Percentiles rank a stretch among this genome's conserved stretches.
These are phyloP conservation scores for Aplysia californica DNA, from an alignment of 1,140 invertebrate genomes.

Conservation along the genomic window DNA sequence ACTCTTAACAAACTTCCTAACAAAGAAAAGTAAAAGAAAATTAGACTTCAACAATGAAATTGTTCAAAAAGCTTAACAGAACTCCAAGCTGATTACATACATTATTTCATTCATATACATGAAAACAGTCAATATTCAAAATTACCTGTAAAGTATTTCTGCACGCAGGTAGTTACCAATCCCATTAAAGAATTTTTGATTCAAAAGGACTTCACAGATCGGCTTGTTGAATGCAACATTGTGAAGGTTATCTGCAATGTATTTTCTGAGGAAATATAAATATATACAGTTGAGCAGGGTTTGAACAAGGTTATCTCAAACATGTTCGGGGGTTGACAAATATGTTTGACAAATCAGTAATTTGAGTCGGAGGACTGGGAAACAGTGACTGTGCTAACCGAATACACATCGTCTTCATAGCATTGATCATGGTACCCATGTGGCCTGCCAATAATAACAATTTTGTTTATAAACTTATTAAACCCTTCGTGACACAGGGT, in stretches of 20 bases:
- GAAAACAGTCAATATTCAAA: neutral
- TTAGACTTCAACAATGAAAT: no score
- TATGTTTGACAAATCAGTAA: neutral
- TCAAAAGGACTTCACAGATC: constrained; percentile 66
- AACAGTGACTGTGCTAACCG: neutral
- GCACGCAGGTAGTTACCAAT: constrained; percentile 68
- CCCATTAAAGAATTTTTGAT: constrained; percentile 68
- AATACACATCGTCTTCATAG: neutral
- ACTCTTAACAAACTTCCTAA: no score
- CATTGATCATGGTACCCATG: neutral
- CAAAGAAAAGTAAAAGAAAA: no score
- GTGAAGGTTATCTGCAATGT: constrained; percentile 56
- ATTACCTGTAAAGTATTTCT: constrained; percentile 59
- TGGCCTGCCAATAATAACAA: neutral
- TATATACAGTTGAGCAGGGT: neutral
- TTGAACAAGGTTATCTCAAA: neutral
- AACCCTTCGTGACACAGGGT: no score
- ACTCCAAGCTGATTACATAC: neutral
- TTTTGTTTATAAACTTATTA: no score
- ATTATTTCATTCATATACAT: neutral
- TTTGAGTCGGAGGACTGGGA: neutral
- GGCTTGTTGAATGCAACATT: constrained; percentile 60
- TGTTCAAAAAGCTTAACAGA: no score
- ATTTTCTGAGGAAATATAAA: constrained; percentile 36
- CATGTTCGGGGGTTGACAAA: neutral